Conservation (phyloP, 2,888 invertebrate genomes). For the Luperina nickerlii region DNA sequence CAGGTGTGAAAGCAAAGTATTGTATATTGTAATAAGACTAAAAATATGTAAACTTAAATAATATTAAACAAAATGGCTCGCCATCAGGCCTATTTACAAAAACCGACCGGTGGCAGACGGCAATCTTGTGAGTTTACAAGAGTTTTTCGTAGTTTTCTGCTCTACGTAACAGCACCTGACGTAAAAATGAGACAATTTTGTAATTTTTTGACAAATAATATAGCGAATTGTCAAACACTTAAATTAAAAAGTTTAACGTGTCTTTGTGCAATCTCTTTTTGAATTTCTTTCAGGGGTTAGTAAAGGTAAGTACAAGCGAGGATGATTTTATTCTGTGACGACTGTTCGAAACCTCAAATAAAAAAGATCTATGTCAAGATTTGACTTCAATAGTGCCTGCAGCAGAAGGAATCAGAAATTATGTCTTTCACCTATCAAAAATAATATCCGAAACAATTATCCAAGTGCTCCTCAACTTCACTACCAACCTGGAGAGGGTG, state of each 20-base stretch:
- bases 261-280: not conserved
- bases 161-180: not conserved
- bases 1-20: no score
- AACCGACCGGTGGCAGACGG: no score
- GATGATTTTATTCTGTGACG: not conserved
- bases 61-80: no score
- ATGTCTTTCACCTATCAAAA: not conserved
- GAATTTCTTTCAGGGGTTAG: not conserved
- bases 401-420: not conserved
- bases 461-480: constrained; percentile 62
- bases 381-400: not conserved
- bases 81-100: not conserved
- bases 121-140: not conserved
- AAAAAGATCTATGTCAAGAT: not conserved
- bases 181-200: not conserved
- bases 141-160: not conserved
- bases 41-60: not conserved
- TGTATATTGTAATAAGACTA: not conserved
- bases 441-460: constrained; percentile 29
- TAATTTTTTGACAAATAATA: not conserved
- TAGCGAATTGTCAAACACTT: not conserved
- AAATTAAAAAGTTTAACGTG: not conserved
- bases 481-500: constrained; percentile 82
- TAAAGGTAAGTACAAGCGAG: not conserved
- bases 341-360: not conserved